Evolutionary conservation across 2,797 vertebrate species (phyloP).

Genomic region (Scarus forsteni): DNA sequence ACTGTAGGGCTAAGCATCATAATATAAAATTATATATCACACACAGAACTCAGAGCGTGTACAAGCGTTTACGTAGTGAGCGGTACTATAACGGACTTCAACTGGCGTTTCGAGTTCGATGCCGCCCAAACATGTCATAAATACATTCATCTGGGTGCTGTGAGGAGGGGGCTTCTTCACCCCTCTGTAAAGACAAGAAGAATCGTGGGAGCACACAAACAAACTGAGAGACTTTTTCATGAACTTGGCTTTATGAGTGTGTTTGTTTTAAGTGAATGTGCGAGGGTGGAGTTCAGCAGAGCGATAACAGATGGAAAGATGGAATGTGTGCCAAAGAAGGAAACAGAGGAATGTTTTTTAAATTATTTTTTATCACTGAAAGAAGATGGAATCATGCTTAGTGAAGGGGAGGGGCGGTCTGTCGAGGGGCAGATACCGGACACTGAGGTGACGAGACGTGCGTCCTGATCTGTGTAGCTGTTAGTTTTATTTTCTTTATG

Average conservation of each 20-base stretch:
- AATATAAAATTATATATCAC: too few species aligned
- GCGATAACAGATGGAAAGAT: slow-evolving; percentile 79
- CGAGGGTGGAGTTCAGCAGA: slow-evolving; percentile 63
- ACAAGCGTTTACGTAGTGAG: too few species aligned
- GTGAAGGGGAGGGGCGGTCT: slow-evolving; percentile 49
- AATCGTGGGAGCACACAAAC: slow-evolving; percentile 19
- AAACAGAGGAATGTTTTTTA: slow-evolving; percentile 82
- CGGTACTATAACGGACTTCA: too few species aligned
- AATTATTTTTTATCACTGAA: slow-evolving; percentile 56
- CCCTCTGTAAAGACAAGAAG: slow-evolving; percentile 14
- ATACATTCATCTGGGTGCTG: slow-evolving; percentile 73
- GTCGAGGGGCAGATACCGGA: slow-evolving; percentile 47
- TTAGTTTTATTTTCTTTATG: slow-evolving; percentile 88
- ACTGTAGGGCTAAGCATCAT: too few species aligned
- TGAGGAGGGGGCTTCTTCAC: neutral
- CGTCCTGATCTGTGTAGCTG: slow-evolving; percentile 87
- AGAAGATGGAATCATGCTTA: slow-evolving; percentile 83
- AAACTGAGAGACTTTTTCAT: slow-evolving; percentile 56
- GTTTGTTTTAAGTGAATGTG: slow-evolving; percentile 72
- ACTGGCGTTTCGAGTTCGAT: too few species aligned
- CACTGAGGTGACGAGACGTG: slow-evolving; percentile 55
- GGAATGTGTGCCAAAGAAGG: slow-evolving; percentile 91
- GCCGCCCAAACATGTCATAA: too few species aligned
- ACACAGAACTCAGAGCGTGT: too few species aligned
- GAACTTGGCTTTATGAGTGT: slow-evolving; percentile 74